Evolutionary conservation across 2,797 vertebrate species (phyloP).

Genomic region (Galago senegalensis): DNA sequence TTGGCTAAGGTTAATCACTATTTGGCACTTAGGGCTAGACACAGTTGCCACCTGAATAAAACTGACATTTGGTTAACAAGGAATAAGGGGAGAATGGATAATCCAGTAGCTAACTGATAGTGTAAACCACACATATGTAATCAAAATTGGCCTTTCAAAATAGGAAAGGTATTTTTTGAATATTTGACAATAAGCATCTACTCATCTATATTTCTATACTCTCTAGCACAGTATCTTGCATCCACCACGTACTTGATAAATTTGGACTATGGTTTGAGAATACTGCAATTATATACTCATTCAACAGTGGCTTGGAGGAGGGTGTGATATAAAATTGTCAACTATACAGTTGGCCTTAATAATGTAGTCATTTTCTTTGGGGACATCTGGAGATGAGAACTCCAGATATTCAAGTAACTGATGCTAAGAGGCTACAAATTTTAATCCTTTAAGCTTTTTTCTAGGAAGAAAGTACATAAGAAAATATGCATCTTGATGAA

Average conservation of each 20-base stretch:
- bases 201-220: slow-evolving; percentile 2
- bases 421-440: slow-evolving; percentile 16
- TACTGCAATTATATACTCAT: slow-evolving; percentile 7
- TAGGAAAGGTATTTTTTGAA: slow-evolving; percentile 13
- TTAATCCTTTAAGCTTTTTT: not conserved
- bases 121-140: slow-evolving; percentile 8
- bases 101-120: not conserved
- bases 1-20: not conserved
- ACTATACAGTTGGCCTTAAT: not conserved
- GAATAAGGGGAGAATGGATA: not conserved
- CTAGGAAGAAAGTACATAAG: not conserved
- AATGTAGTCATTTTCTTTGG: not conserved
- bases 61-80: slow-evolving; percentile 47
- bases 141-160: slow-evolving; percentile 29
- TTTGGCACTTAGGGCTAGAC: slow-evolving; percentile 5
- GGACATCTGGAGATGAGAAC: not conserved
- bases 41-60: slow-evolving; percentile 33
- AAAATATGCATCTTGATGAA: slow-evolving; percentile 25
- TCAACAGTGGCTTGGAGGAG: not conserved
- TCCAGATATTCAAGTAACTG: not conserved
- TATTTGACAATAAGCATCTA: slow-evolving; percentile 6
- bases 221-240: not conserved
- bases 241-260: slow-evolving; percentile 20
- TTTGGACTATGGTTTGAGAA: slow-evolving; percentile 22
- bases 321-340: slow-evolving; percentile 8